Percentiles rank a stretch among this genome's conserved stretches.
Evolutionary conservation across 2,888 invertebrate genomes (phyloP).

Genomic region (Caenorhabditis wallacei): DNA sequence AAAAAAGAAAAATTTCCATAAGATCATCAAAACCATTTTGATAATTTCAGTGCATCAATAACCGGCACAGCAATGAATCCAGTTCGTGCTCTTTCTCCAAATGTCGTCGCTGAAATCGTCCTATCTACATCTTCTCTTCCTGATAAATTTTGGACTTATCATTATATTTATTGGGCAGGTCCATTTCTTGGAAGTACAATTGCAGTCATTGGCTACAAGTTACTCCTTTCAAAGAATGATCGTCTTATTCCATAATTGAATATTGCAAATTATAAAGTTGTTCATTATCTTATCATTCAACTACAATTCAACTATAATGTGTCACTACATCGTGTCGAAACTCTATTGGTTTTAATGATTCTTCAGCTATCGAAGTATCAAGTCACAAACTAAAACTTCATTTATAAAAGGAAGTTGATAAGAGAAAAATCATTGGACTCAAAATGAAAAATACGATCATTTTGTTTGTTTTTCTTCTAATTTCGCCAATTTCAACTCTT

Average conservation of each 20-base stretch:
- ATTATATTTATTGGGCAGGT: conserved; percentile 65
- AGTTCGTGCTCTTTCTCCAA: conserved; percentile 55
- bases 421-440: conserved; percentile 20
- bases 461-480: not conserved
- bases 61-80: conserved; percentile 64
- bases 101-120: conserved; percentile 61
- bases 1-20: too few relatives aligned
- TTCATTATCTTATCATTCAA: conserved; percentile 4
- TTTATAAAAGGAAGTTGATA: conserved; percentile 31
- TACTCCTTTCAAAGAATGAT: conserved; percentile 40
- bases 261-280: not conserved
- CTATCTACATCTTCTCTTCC: conserved; percentile 47
- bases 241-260: conserved; percentile 38
- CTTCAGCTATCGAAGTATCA: conserved; percentile 23
- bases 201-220: conserved; percentile 49
- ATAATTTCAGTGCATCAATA: conserved; percentile 50
- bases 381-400: conserved; percentile 17
- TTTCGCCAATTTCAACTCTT: not conserved
- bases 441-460: conserved; percentile 2
- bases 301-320: conserved; percentile 40
- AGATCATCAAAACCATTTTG: not conserved
- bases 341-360: conserved; percentile 5
- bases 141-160: conserved; percentile 54
- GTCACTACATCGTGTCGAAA: conserved; percentile 42
- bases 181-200: conserved; percentile 58